A percentile compares a stretch with the other conserved stretches of the same genome.
Conservation (phyloP, 2,113 vertebrate species). For the Myotis davidii region DNA sequence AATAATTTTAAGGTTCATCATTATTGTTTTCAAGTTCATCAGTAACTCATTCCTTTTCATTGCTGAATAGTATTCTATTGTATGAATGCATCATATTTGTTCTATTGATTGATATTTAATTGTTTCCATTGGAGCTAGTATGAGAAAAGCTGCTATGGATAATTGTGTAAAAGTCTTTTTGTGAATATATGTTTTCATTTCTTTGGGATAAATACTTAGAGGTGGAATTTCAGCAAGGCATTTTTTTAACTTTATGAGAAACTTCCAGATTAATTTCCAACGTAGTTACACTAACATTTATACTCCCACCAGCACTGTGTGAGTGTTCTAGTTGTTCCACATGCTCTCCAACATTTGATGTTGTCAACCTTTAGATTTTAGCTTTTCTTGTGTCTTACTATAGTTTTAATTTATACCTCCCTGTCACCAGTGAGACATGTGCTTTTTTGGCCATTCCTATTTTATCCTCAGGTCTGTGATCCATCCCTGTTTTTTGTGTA, state of each 20-base stretch:
- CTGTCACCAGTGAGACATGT: not conserved
- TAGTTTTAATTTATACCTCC: not conserved
- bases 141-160: not conserved
- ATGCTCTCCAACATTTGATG: not conserved
- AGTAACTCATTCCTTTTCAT: not conserved
- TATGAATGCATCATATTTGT: not conserved
- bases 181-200: not conserved
- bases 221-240: not conserved
- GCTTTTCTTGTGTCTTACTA: not conserved
- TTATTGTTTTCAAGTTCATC: not conserved
- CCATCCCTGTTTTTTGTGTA: not conserved
- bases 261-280: not conserved
- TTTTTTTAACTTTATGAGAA: conserved; percentile 46
- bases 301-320: not conserved
- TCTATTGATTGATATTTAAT: not conserved
- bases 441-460: not conserved
- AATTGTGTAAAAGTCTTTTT: not conserved
- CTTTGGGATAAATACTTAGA: conserved; percentile 19
- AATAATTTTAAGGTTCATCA: not conserved
- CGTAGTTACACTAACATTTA: not conserved
- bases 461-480: not conserved
- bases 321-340: not conserved
- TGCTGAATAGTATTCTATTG: not conserved
- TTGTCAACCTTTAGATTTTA: not conserved
- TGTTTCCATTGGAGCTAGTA: not conserved